Evolutionary conservation across 2,888 invertebrate species (phyloP).

Genomic region (Rotaria macrura): DNA sequence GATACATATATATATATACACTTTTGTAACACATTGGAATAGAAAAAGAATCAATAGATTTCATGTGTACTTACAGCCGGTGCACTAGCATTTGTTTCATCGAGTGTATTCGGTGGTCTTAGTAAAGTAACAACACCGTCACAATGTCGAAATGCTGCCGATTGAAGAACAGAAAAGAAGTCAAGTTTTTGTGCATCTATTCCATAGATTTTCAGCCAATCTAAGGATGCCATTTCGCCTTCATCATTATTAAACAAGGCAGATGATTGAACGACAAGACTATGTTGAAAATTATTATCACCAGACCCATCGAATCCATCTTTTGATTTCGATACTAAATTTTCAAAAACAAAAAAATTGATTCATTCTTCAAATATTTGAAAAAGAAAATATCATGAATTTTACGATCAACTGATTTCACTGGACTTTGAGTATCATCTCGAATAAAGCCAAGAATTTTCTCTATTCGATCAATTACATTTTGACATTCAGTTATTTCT

Average conservation of each 20-base stretch:
- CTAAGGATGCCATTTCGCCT: slow-evolving; percentile 46
- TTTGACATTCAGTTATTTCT: slow-evolving; percentile 15
- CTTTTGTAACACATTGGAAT: too few relatives aligned
- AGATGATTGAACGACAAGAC: slow-evolving; percentile 20
- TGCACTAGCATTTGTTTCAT: not conserved
- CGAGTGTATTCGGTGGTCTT: too few relatives aligned
- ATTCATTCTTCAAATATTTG: too few relatives aligned
- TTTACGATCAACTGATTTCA: not conserved
- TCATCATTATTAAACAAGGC: slow-evolving; percentile 36
- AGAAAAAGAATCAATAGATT: slow-evolving; percentile 20
- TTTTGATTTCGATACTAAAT: not conserved
- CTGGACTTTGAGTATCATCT: not conserved
- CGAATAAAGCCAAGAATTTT: slow-evolving; percentile 16
- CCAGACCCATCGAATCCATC: slow-evolving; percentile 38
- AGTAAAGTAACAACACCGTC: slow-evolving; percentile 46
- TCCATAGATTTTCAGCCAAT: slow-evolving; percentile 47
- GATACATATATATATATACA: too few relatives aligned
- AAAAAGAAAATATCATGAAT: too few relatives aligned
- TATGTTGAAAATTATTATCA: not conserved
- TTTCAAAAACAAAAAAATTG: too few relatives aligned
- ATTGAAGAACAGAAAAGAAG: slow-evolving; percentile 44
- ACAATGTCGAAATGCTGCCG: slow-evolving; percentile 47
- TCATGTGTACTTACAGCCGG: slow-evolving; percentile 9
- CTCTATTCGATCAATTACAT: not conserved
- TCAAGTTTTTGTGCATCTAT: slow-evolving; percentile 43